Conservation (phyloP, 2,888 invertebrate genomes). For the Amphipoea oculea region DNA sequence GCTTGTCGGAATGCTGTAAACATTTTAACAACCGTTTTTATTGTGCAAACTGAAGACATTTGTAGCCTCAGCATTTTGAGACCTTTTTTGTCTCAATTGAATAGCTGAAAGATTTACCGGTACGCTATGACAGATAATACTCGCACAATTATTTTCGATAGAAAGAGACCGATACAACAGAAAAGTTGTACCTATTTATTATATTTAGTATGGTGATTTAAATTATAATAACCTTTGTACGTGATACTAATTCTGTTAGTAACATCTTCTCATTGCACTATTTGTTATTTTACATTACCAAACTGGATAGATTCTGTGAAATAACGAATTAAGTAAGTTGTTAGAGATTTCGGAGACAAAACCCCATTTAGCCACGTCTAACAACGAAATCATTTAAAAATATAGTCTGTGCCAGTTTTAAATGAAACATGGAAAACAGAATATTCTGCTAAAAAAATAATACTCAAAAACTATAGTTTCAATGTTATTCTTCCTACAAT, state of each 20-base stretch:
- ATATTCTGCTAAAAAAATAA: background rate
- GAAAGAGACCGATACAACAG: background rate
- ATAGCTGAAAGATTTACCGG: background rate
- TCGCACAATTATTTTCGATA: background rate
- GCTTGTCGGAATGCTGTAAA: background rate
- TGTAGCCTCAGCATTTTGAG: background rate
- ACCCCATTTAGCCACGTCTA: background rate
- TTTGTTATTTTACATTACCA: background rate
- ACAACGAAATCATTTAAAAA: background rate
- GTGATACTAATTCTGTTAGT: background rate
- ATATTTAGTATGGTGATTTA: background rate
- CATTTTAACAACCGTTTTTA: background rate
- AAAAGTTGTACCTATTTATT: background rate
- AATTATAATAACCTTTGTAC: background rate
- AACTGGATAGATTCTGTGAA: background rate
- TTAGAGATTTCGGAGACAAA: background rate
- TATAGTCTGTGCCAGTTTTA: background rate
- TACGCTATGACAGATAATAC: background rate
- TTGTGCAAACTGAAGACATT: background rate
- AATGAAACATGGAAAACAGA: background rate
- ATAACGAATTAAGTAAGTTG: background rate
- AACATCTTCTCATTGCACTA: background rate
- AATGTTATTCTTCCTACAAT: conserved; percentile 7
- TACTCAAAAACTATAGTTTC: background rate
- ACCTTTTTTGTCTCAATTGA: background rate